Evolutionary conservation across 2,888 invertebrate species (phyloP).

Genomic region (Salpingus planirostris): DNA sequence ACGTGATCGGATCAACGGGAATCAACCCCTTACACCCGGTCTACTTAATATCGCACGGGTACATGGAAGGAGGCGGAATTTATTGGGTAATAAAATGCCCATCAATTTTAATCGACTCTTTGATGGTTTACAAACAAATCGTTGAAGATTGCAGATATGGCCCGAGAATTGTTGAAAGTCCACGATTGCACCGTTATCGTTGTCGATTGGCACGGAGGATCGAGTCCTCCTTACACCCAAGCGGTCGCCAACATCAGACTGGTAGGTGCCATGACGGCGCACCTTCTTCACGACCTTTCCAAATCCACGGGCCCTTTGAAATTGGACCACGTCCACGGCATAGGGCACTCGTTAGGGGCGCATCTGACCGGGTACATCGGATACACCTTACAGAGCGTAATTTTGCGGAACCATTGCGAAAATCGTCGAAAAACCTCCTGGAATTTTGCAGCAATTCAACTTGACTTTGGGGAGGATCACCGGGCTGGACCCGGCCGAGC

Average conservation of each 20-base stretch:
- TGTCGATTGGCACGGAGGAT: slow-evolving; percentile 80
- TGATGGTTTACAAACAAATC: slow-evolving; percentile 2
- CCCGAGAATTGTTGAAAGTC: slow-evolving; percentile 60
- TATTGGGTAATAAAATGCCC: slow-evolving; percentile 54
- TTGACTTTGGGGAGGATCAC: slow-evolving; percentile 70
- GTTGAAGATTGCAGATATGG: slow-evolving; percentile 54
- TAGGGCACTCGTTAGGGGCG: slow-evolving; percentile 81
- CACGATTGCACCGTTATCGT: slow-evolving; percentile 67
- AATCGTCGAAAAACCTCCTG: no score
- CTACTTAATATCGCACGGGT: slow-evolving; percentile 78
- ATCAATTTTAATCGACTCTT: slow-evolving; percentile 2
- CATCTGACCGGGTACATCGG: slow-evolving; percentile 83
- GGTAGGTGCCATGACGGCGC: slow-evolving; percentile 75
- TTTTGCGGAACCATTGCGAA: no score
- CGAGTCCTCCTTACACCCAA: slow-evolving; percentile 82
- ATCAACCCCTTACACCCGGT: slow-evolving; percentile 57
- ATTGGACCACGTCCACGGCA: slow-evolving; percentile 65
- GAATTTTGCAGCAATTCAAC: slow-evolving; percentile 48
- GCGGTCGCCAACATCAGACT: slow-evolving; percentile 86
- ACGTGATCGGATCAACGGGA: slow-evolving; percentile 52
- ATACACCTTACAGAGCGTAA: slow-evolving; percentile 57
- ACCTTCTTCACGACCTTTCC: slow-evolving; percentile 48
- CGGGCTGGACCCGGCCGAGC: slow-evolving; percentile 87
- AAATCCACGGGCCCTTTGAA: slow-evolving; percentile 39
- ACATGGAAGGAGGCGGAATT: slow-evolving; percentile 73